A percentile compares a stretch with the other conserved stretches of the same genome.
Evolutionary conservation across 2,113 vertebrate genomes (phyloP).

Genomic region (Corythornis madagascariensis): DNA sequence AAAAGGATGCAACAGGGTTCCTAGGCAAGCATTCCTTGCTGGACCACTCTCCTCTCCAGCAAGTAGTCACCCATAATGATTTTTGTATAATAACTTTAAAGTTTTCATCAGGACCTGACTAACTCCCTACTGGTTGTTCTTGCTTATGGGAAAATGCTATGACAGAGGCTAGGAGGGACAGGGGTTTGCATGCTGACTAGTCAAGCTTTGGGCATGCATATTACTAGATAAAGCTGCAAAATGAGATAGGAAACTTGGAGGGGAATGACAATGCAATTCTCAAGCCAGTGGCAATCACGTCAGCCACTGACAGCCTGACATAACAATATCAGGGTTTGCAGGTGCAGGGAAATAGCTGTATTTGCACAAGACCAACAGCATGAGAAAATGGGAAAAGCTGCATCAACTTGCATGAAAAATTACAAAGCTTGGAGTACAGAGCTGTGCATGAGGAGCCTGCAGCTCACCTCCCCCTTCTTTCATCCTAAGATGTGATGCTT

Average conservation of each 20-base stretch:
- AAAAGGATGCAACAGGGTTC: not conserved
- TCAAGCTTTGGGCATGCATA: not conserved
- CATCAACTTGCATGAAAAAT: not conserved
- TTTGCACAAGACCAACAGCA: not conserved
- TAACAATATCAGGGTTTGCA: not conserved
- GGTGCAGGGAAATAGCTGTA: not conserved
- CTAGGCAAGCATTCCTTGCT: not conserved
- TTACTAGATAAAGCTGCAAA: not conserved
- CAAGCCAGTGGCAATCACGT: not conserved
- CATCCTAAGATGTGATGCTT: too few species aligned
- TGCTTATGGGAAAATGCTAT: not conserved
- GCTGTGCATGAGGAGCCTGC: not conserved
- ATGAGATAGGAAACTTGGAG: not conserved
- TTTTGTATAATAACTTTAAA: not conserved
- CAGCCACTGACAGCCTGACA: not conserved
- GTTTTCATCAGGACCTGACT: not conserved
- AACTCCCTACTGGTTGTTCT: not conserved
- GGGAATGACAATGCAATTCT: accelerated
- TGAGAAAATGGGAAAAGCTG: not conserved
- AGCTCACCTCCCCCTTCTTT: too few species aligned
- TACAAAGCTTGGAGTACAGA: not conserved
- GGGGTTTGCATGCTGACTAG: not conserved
- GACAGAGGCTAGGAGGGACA: not conserved
- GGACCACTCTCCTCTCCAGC: not conserved
- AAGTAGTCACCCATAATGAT: accelerated